Base-by-base conservation (phyloP, 2,888 invertebrate genomes). In the Dasysyrphus albostriatus region DNA sequence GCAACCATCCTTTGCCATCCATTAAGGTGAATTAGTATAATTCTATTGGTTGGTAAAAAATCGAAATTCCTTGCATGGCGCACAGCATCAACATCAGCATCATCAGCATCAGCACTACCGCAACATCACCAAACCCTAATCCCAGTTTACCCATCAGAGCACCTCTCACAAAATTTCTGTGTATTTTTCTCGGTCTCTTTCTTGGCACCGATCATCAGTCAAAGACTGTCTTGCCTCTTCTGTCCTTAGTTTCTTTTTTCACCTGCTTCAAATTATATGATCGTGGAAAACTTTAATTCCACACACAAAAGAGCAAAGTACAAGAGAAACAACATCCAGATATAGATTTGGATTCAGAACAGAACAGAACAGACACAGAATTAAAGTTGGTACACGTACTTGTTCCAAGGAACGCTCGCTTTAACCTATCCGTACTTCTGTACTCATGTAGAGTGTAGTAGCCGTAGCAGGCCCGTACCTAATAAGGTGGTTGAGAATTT, bases 21-120 rank as follows among this genome's bases (percentile, higher is more conserved):
- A 83, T 87, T 87, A 72, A 87, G 78, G 87, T 87, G 70, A 87
- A 87, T 87, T 87, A 87, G 87, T 83, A 87, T 83, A 83, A 83
- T 87, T 87, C 87, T 87, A 87, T 87, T 87, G 87, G 87, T 78
- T 87, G 87, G 61, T 78, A 61, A 49, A 59, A 78, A 83, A 78
- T 83, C 82, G 47, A 78, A 83, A 83, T 87, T 83, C 83, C 83
- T 49, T 78, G 83, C 70, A 65, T 72, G 78, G 74, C 56, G 59
- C 63, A 72, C n/a, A n/a, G n/a, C n/a, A n/a, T n/a, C n/a, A n/a
- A n/a, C n/a, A 24, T 24, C 24, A 24, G 24, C 24, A 24, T 24
- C 24, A 24, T 24, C 24, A 24, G 24, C 24, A 24, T 24, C 44
- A 58, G 44, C 39, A 63, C 63, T 44, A 32, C 63, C 63, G 63